A percentile compares a stretch with the other conserved stretches of the same genome.
These are phyloP conservation scores for Egretta garzetta DNA, from an alignment of 2,113 vertebrate genomes.

Conservation along the genomic window DNA sequence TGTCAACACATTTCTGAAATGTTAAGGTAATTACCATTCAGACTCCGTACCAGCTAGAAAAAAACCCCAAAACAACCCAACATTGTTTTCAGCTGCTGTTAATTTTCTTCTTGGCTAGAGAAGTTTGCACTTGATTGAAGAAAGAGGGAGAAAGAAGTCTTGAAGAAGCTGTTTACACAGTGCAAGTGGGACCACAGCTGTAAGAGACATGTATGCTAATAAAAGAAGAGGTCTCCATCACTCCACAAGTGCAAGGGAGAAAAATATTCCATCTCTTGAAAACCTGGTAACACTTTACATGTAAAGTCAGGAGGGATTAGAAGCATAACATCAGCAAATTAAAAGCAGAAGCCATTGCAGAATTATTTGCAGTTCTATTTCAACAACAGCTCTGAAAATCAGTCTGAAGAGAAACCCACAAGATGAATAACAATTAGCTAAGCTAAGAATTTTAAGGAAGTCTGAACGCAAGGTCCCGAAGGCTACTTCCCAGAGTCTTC, in stretches of 20 bases:
- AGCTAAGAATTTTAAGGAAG: background rate
- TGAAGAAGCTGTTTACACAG: background rate
- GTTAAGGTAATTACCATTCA: background rate
- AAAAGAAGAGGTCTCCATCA: background rate
- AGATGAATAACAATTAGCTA: background rate
- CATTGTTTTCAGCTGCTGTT: background rate
- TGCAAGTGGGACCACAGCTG: background rate
- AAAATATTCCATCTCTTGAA: background rate
- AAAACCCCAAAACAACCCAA: background rate
- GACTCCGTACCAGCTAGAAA: background rate
- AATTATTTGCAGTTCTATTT: background rate
- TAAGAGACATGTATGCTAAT: background rate
- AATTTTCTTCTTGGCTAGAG: background rate
- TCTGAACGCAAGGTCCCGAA: background rate
- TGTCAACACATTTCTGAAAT: background rate
- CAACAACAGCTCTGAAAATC: background rate
- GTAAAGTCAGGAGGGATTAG: background rate
- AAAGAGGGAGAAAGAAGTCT: background rate
- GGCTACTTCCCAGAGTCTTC: background rate
- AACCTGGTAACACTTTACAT: background rate
- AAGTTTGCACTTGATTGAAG: background rate
- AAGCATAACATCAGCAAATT: background rate
- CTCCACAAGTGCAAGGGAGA: background rate
- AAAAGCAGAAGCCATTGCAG: background rate
- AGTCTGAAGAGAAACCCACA: background rate